Evolutionary conservation across 1,140 invertebrate species (phyloP), one percentile per base, ranked within the genome.

Genomic region (Drosophila aff.): DNA sequence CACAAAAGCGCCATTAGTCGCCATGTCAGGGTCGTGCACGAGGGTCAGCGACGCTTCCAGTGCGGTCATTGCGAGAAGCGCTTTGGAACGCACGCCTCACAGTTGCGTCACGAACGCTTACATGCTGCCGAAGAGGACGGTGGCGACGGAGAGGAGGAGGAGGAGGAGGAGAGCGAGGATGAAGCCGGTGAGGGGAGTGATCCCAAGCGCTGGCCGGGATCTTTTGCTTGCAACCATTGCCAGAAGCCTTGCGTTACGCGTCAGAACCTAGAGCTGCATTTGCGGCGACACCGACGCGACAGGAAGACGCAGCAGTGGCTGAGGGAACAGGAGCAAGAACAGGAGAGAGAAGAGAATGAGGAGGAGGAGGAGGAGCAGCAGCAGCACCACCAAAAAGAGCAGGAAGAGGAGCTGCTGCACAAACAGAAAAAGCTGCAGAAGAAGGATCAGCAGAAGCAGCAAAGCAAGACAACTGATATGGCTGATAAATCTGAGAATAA

Each of bases 1-100:
- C 91, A 92, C 44, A 92, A 92, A 41, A 91, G 84, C 58, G 91
- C 91, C 15, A 92, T 92, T 8, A 81, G 78, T 11, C 81, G 91
- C 8, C 91, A 92, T 65, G 86, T 92, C 13, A 79, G 87, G 0
- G 91, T 92, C 0, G 86, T 92, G 0, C 91, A 92, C 46, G 91
- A 92, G 60, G 91, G 91, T 0, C 81, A 91, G 57, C 63, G 91
- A 2, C 72, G 91, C 0, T 92, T 82, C 36, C 67, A 84, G 49
- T 92, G 91, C 57, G 72, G 59, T 0, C 76, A 81, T 38, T 92
- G 91, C 21, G 52, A 82, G 10, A 92, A 92, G 43, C 61, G 82
- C 21, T 92, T 92, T 31, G 86, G 86, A 0, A 92, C 91, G 0
- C 91, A 92, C n/a, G 84, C 84, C 55, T 91, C 91, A 0, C 83